Base-by-base conservation (phyloP, 2,888 invertebrate genomes). In the Drosophila anceps region DNA sequence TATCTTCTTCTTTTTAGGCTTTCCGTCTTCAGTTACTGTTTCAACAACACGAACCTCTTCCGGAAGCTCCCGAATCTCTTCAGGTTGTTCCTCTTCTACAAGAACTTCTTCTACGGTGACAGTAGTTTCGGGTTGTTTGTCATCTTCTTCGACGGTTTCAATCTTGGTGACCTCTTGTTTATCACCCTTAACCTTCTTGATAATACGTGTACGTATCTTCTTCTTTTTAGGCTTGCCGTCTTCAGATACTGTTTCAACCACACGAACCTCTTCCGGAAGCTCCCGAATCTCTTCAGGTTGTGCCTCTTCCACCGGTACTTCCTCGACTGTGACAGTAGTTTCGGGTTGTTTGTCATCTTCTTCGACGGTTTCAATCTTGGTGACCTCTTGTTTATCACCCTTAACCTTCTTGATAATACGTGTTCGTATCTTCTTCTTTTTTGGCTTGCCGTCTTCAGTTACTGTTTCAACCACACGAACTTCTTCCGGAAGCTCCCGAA, bases 141-240 rank as follows among this genome's bases (percentile, higher is more conserved):
- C 84, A 41, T 86, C 87, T 43, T 87, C 87, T 41, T 87, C 87
- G 7, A 86, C 69, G 1, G 80, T 86, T 57, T 88, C 87, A n/a
- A 87, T 87, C 66, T 84, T 85, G 10, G 84, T 87, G 13, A 87
- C 65, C 55, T 88, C 84, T 70, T 87, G 82, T 5, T 81, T 88
- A 58, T 77, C 81, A 29, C 86, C 87, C 76, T 85, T 87, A 15
- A 79, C 55, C 76, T 85, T 87, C 44, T 87, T 87, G 41, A 88
- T 79, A 3, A 84, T 62, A n/a, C 87, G 85, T 1, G 87, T 87
- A 0, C 84, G 79, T 2, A 87, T 78, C 55, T 78, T 85, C 65
- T 76, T 88, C 58, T 73, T 79, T 27, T 64, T 81, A 0, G 79
- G 71, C 7, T 57, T 77, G 13, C 87, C 87, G 5, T 87, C 88